These are phyloP conservation scores for Sclerurus mexicanus DNA, from an alignment of 2,113 vertebrate genomes.

Conservation along the genomic window DNA sequence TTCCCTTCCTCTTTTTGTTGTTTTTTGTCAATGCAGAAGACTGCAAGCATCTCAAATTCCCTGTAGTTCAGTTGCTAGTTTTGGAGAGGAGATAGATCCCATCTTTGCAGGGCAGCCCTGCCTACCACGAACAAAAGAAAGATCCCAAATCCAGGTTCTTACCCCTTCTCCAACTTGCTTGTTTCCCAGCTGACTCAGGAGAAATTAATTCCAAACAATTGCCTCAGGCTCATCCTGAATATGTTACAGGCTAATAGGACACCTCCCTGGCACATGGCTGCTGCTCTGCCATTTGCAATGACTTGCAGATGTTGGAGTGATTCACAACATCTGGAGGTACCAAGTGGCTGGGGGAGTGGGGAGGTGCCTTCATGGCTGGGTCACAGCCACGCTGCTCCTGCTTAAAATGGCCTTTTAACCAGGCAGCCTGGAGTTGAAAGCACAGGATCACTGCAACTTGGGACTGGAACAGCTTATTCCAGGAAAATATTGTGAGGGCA, in stretches of 20 bases:
- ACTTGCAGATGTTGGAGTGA: not conserved
- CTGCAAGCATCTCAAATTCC: constrained; percentile 59
- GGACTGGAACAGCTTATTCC: not conserved
- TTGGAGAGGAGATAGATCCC: not conserved
- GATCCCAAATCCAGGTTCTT: not conserved
- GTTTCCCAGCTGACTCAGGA: not conserved
- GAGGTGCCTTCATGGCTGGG: not conserved
- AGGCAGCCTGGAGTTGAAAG: not conserved
- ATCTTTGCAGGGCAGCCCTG: not conserved
- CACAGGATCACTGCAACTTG: rapidly evolving
- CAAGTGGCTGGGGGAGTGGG: not conserved
- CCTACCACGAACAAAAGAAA: not conserved
- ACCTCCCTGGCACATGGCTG: not conserved
- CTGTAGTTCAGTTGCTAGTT: constrained; percentile 45
- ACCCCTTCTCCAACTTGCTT: not conserved
- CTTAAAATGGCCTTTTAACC: not conserved
- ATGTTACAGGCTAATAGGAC: not conserved
- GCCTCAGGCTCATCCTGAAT: not conserved
- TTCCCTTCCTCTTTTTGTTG: not conserved
- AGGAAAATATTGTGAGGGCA: not conserved
- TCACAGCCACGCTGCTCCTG: not conserved
- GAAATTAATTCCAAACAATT: not conserved
- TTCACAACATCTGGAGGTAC: not conserved
- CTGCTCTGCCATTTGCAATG: not conserved
- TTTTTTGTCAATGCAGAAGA: constrained; percentile 46